Evolutionary conservation across 2,888 invertebrate species (phyloP), one percentile per base, ranked within the genome.

Genomic region (Scelioninae gen. 2): DNA sequence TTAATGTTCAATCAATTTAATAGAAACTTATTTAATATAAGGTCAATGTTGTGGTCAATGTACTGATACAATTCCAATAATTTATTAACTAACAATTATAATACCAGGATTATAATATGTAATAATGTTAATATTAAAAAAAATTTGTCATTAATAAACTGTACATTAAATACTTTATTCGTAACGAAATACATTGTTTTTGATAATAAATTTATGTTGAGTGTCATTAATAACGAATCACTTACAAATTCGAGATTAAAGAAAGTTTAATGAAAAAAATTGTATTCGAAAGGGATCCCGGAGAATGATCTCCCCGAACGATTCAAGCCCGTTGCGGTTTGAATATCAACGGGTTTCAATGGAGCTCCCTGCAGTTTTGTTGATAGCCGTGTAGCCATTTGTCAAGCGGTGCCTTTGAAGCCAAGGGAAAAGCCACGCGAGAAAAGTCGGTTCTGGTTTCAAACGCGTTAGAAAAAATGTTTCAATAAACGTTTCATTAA

Each of bases 321-420:
- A n/a, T n/a, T n/a, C n/a, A n/a, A n/a, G n/a, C n/a, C n/a, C n/a
- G n/a, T 11, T 16, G 55, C 35, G 46, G 61, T 61, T 61, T 18
- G 50, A 73, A 45, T 57, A 63, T 58, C 25, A 43, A 50, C n/a
- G 37, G 37, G 19, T 18, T 25, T 63, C 52, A 71, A 71, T 58
- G 69, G 28, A 69, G 55, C 68, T 4, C 60, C 73, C 72, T 61
- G 67, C 61, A 46, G 72, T 46, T 67, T 67, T 64, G 73, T 50
- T 68, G 73, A 73, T 65, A 73, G 57, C 67, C 73, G 45, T 65
- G 52, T 55, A 65, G 61, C 39, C 68, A 73, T 73, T 73, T 68
- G 57, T 73, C 63, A 68, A 33, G 73, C 73, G 73, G 73, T 39
- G 48, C 22, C 68, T 68, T 73, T 68, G 63, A 52, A 25, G 13